Base-by-base conservation (phyloP, 2,888 invertebrate genomes). In the Disparrhopalites patrizii region DNA sequence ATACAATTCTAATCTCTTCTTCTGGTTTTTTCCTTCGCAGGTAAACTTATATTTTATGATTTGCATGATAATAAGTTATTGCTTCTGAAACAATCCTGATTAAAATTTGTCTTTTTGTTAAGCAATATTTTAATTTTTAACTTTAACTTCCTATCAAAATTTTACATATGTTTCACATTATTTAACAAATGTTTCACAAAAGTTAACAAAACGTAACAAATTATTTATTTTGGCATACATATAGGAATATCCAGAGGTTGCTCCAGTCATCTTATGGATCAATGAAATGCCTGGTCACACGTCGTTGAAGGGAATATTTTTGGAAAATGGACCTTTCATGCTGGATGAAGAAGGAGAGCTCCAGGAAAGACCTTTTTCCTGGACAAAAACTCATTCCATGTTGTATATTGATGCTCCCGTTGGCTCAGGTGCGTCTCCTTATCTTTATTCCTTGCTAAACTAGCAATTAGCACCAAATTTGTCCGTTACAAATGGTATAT, bases 371-470 rank as follows among this genome's bases (percentile, higher is more conserved):
- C 84, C 88, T 75, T 87, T 87, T 74, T 85, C 88, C 13, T 95
- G 94, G 94, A 87, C 86, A 62, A 80, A 83, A 47, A 85, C 85
- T n/a, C 90, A 90, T 78, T 87, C 88, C 74, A 79, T 95, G 50
- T 83, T 95, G 63, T 95, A 90, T 78, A 89, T 95, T 62, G 95
- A 95, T 78, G 94, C 92, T 79, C 95, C 95, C 0, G 94, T 91
- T 0, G 92, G 93, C 1, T 89, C 92, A 1, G 77, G 78, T 77
- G n/a, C n/a, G n/a, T n/a, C n/a, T n/a, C n/a, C n/a, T n/a, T n/a
- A n/a, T n/a, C n/a, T n/a, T n/a, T n/a, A n/a, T n/a, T n/a, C n/a
- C n/a, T n/a, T n/a, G n/a, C n/a, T n/a, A n/a, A n/a, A n/a, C n/a
- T n/a, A n/a, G n/a, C n/a, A n/a, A n/a, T n/a, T n/a, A n/a, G n/a